phyloP scores from a whole-genome alignment of 2,797 vertebrate genomes.

The Chloroceryle inda region DNA sequence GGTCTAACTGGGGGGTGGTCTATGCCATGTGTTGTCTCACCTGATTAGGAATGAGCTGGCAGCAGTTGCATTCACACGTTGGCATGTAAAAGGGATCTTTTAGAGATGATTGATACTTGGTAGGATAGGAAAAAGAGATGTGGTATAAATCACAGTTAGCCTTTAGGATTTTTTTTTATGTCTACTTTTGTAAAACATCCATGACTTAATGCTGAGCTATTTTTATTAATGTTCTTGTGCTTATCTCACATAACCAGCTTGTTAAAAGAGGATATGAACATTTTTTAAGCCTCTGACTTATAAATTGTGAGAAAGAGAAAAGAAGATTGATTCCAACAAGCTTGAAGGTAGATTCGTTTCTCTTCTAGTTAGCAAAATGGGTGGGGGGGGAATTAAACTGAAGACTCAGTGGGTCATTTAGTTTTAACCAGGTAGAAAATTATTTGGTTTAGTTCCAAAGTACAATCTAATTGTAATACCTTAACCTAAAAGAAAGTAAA shows the following conservation, averaged over 20 bases:
- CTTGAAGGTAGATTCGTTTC: constrained; percentile 45
- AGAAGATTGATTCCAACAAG: constrained; percentile 53
- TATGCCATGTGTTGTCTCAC: neutral
- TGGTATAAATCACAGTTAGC: constrained; percentile 23
- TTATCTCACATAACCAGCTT: constrained; percentile 71
- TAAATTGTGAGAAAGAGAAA: constrained; percentile 52
- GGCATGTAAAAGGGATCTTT: neutral
- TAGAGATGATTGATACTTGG: neutral
- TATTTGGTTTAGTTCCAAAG: neutral
- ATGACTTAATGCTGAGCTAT: constrained; percentile 45
- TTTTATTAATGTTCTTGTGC: constrained; percentile 51
- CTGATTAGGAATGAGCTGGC: neutral
- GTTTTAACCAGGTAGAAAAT: neutral
- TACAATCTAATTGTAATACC: neutral
- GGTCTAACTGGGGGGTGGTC: neutral
- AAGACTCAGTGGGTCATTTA: neutral
- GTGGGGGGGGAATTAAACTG: neutral
- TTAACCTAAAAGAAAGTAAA: neutral
- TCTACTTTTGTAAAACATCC: constrained; percentile 22
- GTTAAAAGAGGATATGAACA: constrained; percentile 48
- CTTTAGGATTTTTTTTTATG: neutral
- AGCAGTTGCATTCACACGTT: neutral
- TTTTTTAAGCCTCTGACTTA: constrained; percentile 58
- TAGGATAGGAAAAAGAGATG: neutral
- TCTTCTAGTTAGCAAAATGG: constrained; percentile 12